phyloP scores from a whole-genome alignment of 2,888 invertebrate species.

The Netelia virgata region DNA sequence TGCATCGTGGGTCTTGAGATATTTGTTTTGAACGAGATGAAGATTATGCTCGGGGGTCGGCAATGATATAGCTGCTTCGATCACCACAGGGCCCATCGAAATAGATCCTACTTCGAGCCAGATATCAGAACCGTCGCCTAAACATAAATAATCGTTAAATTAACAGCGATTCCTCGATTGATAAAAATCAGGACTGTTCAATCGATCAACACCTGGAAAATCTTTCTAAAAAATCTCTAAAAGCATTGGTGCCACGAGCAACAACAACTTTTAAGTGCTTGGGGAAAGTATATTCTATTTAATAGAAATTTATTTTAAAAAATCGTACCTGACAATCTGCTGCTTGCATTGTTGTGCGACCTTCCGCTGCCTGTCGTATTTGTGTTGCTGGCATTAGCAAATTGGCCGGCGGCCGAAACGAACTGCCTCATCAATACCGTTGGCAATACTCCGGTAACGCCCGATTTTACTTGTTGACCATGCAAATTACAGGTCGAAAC shows the following conservation, averaged over 20 bases:
- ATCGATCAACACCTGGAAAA: background rate
- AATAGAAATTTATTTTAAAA: slow-evolving; percentile 8
- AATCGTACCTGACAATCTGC: slow-evolving; percentile 80
- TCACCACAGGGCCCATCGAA: slow-evolving; percentile 94
- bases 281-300: background rate
- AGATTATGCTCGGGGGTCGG: slow-evolving; percentile 92
- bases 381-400: slow-evolving; percentile 87
- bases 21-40: slow-evolving; percentile 92
- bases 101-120: slow-evolving; percentile 98
- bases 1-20: slow-evolving; percentile 93
- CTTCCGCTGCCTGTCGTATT: slow-evolving; percentile 88
- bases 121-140: slow-evolving; percentile 87
- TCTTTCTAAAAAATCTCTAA: background rate
- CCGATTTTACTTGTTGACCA: slow-evolving; percentile 95
- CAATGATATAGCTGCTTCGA: slow-evolving; percentile 95
- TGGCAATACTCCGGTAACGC: slow-evolving; percentile 94
- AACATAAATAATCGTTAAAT: slow-evolving; percentile 10
- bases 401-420: slow-evolving; percentile 87
- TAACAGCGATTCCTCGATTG: too few relatives aligned
- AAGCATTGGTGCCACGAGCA: background rate
- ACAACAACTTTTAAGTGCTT: background rate
- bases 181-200: background rate
- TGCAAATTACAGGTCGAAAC: slow-evolving; percentile 98
- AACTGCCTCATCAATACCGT: slow-evolving; percentile 90
- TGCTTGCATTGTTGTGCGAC: slow-evolving; percentile 87